Evolutionary conservation across 2,113 vertebrate species (phyloP).

Genomic region (pig (Sus scrofa)): DNA sequence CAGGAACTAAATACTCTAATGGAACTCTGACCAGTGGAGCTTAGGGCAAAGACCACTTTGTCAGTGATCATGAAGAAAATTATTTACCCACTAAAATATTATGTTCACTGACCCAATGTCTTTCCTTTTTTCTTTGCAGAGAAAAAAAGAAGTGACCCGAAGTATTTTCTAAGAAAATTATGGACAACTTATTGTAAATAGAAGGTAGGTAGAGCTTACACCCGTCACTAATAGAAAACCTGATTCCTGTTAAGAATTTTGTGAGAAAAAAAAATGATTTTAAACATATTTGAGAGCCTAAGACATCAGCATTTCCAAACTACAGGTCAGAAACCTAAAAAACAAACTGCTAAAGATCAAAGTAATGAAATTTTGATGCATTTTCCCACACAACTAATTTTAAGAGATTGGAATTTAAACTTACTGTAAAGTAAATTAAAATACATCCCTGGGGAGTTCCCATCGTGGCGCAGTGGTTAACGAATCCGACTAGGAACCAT

Average conservation of each 20-base stretch:
- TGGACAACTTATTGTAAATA: background rate
- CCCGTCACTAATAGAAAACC: background rate
- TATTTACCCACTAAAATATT: background rate
- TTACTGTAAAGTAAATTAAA: background rate
- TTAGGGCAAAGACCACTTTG: background rate
- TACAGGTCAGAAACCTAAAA: background rate
- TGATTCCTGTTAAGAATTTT: background rate
- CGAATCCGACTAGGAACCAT: too few relatives aligned
- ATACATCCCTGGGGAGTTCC: too few relatives aligned
- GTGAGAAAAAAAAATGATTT: background rate
- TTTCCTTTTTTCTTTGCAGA: background rate
- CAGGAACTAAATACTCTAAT: background rate
- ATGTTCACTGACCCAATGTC: background rate
- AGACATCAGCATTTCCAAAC: background rate
- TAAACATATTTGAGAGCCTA: background rate
- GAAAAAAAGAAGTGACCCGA: background rate
- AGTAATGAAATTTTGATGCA: background rate
- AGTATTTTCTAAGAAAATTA: background rate
- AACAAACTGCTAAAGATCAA: background rate
- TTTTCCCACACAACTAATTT: background rate
- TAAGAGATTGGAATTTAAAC: background rate
- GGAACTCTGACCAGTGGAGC: background rate
- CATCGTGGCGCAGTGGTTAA: too few relatives aligned
- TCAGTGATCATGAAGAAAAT: background rate
- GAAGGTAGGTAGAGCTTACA: background rate